Base-by-base conservation (phyloP, 2,797 vertebrate genomes). In the Rhinoraja longicauda region DNA sequence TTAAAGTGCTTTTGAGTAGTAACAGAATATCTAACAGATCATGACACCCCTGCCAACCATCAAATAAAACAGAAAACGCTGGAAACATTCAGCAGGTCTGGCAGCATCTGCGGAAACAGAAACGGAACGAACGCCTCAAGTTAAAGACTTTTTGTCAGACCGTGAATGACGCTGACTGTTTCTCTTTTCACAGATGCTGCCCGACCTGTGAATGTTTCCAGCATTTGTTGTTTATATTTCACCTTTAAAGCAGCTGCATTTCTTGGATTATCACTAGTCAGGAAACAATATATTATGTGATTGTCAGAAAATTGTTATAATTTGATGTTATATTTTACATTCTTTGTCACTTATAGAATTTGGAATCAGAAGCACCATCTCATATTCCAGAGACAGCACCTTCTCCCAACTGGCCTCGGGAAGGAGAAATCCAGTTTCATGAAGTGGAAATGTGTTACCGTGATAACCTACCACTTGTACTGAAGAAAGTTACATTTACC, bases 391-490 rank as follows among this genome's bases (percentile, higher is more conserved):
- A 94, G 21, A 93, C 78, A 1, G 93, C 93, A 12, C 95, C 96
- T 94, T 95, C 95, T 84, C 94, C 94, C 45, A 95, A 94, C 94
- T 98, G 98, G 98, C 97, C 97, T 15, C 95, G 96, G 93, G 93
- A 94, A 26, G 98, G 98, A 93, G 95, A 94, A 93, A 96, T 98
- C 94, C 95, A 93, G 88, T 98, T 98, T 95, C 95, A 96, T 95
- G 94, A 97, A 93, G 97, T 97, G 93, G 95, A 96, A 94, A 97
- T 98, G 97, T 94, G 95, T 29, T 98, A 98, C 95, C 96, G 96
- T 62, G 95, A 96, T 2, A 94, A 96, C 93, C 96, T 97, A 45
- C 97, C 97, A 0, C 93, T 96, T 13, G 96, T 97, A 79, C 97
- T 98, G 24, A 97, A 97, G 59, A 96, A 95, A 26, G 94, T 98